Conservation (phyloP, 2,888 invertebrate genomes). For the Diadromus collaris region DNA sequence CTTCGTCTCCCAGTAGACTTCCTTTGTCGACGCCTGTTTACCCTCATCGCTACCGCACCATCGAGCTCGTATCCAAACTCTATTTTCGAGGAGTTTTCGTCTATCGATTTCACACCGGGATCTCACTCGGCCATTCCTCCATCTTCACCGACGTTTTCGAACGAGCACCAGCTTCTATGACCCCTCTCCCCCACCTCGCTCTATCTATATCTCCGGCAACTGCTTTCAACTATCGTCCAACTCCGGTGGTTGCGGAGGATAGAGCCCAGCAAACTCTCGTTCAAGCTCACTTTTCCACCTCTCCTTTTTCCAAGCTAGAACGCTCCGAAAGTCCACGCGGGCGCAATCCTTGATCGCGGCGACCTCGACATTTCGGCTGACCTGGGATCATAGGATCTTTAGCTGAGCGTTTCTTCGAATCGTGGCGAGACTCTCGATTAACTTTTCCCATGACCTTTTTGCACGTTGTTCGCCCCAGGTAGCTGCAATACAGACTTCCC, state of each 20-base stretch:
- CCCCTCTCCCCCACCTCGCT: background rate
- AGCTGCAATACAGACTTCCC: constrained; percentile 1
- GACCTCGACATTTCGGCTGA: constrained; percentile 55
- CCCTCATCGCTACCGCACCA: constrained; percentile 18
- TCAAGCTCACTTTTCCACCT: constrained; percentile 30
- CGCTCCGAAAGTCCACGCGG: constrained; percentile 27
- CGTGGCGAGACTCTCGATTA: constrained; percentile 59
- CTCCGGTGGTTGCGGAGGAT: constrained; percentile 49
- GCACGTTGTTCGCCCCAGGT: constrained; percentile 43
- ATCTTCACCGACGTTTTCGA: constrained; percentile 37
- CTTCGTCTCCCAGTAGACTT: constrained; percentile 34
- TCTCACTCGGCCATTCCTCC: constrained; percentile 26
- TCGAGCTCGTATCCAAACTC: constrained; percentile 45
- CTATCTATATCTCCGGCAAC: constrained; percentile 30
- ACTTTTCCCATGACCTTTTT: constrained; percentile 41
- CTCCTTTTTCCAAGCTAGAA: constrained; percentile 28
- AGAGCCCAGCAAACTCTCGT: constrained; percentile 51
- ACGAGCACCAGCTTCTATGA: constrained; percentile 15
- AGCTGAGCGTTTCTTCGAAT: constrained; percentile 50
- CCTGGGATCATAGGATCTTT: constrained; percentile 50
- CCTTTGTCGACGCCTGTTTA: constrained; percentile 54
- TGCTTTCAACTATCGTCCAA: constrained; percentile 56
- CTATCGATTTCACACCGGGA: constrained; percentile 50
- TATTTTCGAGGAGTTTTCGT: constrained; percentile 42
- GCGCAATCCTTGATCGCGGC: constrained; percentile 54